Conservation (phyloP, 2,888 invertebrate species). For the Cylloceria caligata region DNA sequence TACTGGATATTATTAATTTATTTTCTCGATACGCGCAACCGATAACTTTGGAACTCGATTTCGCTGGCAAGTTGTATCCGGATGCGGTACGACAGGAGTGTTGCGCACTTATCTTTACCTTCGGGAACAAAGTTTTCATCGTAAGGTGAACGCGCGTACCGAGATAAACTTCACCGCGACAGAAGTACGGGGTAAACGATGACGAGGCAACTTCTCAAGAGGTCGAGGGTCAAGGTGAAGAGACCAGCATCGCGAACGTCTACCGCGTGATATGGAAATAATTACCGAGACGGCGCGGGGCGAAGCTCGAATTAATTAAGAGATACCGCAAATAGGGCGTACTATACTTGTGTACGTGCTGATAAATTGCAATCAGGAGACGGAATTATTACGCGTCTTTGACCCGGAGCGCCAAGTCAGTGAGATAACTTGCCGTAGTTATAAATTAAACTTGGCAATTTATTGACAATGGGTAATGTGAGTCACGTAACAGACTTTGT, state of each 20-base stretch:
- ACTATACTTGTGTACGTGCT: conserved; percentile 2
- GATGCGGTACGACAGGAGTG: background rate
- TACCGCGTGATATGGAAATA: conserved; percentile 75
- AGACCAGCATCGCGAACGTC: conserved; percentile 25
- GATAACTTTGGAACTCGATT: background rate
- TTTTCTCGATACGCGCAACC: background rate
- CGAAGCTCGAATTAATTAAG: conserved; percentile 77
- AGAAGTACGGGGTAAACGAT: conserved; percentile 2
- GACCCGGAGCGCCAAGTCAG: conserved; percentile 67
- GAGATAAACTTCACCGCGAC: background rate
- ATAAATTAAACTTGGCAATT: conserved; percentile 7
- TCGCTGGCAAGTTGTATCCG: background rate
- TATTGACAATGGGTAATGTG: background rate
- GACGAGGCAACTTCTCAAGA: conserved; percentile 10
- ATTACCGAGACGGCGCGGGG: conserved; percentile 69
- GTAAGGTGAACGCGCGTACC: conserved; percentile 14
- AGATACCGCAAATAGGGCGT: conserved; percentile 75
- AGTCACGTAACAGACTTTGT: background rate
- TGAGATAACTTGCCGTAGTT: conserved; percentile 3
- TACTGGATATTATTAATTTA: background rate
- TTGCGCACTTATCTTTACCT: background rate
- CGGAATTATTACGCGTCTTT: conserved; percentile 74
- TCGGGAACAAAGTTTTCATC: conserved; percentile 20
- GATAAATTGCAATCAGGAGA: conserved; percentile 63
- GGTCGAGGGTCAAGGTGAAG: conserved; percentile 44